phyloP scores from a whole-genome alignment of 2,888 invertebrate genomes.

The Troides helena region DNA sequence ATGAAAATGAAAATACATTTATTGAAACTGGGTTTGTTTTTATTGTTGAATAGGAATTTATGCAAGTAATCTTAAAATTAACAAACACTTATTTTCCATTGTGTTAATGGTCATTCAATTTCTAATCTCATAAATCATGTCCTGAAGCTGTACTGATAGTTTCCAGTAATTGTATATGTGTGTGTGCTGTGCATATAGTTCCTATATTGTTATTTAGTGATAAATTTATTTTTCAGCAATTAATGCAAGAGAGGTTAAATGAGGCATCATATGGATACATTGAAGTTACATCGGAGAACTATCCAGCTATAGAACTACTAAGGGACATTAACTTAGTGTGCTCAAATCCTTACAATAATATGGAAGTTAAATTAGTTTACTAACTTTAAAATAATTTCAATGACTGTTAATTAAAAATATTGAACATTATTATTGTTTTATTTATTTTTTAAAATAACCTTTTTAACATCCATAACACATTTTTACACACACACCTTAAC shows the following conservation, averaged over 20 bases:
- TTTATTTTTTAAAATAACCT: neutral
- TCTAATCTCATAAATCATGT: too few species aligned
- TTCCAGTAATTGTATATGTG: neutral
- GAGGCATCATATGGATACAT: slow-evolving; percentile 55
- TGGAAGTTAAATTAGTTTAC: slow-evolving; percentile 60
- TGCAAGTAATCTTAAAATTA: too few species aligned
- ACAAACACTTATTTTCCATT: too few species aligned
- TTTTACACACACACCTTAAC: too few species aligned
- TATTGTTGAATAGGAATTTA: too few species aligned
- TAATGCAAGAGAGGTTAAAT: slow-evolving; percentile 52
- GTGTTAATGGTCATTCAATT: too few species aligned
- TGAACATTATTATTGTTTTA: neutral
- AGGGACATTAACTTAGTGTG: slow-evolving; percentile 60
- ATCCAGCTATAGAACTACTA: slow-evolving; percentile 48
- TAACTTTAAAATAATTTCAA: slow-evolving; percentile 30
- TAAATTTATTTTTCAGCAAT: slow-evolving; percentile 45
- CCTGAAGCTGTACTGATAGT: too few species aligned
- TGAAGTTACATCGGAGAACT: slow-evolving; percentile 52
- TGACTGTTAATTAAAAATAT: neutral
- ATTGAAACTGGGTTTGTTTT: too few species aligned
- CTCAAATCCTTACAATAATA: slow-evolving; percentile 61
- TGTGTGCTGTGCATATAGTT: neutral
- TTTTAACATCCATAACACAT: neutral
- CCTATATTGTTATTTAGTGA: neutral
- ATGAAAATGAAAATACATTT: too few species aligned